A percentile compares a stretch with the other conserved stretches of the same genome.
Evolutionary conservation across 2,797 vertebrate species (phyloP).

Genomic region (Parotocinclus haroldoi): DNA sequence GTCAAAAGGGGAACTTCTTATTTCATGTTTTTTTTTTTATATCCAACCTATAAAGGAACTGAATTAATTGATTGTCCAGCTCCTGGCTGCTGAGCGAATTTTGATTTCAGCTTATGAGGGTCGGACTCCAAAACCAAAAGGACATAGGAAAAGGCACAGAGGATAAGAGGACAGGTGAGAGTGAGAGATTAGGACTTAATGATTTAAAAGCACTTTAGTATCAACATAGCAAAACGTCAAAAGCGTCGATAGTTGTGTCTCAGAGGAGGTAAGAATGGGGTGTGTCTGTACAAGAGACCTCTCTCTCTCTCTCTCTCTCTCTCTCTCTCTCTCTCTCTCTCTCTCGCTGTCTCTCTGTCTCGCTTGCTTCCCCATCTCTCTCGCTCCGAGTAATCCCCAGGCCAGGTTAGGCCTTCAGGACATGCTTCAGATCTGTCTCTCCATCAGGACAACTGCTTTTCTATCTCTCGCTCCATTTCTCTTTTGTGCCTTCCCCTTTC

Average conservation of each 20-base stretch:
- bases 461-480: slow-evolving; percentile 22
- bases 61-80: too few species aligned
- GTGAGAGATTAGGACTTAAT: too few species aligned
- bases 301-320: slow-evolving; percentile 12
- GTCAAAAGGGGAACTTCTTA: background rate
- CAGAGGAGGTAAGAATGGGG: slow-evolving; percentile 90
- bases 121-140: too few species aligned
- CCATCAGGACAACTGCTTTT: slow-evolving; percentile 53
- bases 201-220: too few species aligned
- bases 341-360: slow-evolving; percentile 16
- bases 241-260: slow-evolving; percentile 93
- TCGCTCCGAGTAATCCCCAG: slow-evolving; percentile 86
- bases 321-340: slow-evolving; percentile 12
- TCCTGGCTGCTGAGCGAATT: too few species aligned
- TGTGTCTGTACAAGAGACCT: slow-evolving; percentile 78
- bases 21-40: background rate
- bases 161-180: too few species aligned
- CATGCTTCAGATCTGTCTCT: slow-evolving; percentile 96
- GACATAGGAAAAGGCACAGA: too few species aligned
- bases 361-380: slow-evolving; percentile 6
- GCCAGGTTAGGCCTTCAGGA: slow-evolving; percentile 98
- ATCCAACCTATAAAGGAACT: background rate
- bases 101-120: too few species aligned
- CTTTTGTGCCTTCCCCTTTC: slow-evolving; percentile 23
- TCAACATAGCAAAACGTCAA: slow-evolving; percentile 83